phyloP scores from a whole-genome alignment of 2,888 invertebrate genomes.

The Thyatira batis region DNA sequence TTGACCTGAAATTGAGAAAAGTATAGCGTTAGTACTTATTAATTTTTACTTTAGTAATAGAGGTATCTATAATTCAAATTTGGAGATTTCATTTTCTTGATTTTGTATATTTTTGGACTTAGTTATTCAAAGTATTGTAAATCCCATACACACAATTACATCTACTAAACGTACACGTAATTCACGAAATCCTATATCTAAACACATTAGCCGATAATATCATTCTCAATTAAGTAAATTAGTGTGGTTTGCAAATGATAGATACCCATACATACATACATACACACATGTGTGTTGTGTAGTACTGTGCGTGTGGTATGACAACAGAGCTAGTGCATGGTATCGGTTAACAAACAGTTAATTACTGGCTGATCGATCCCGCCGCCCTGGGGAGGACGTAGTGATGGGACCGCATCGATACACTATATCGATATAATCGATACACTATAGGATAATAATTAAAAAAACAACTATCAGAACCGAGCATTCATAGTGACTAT shows the following conservation, averaged over 20 bases:
- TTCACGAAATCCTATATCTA: neutral
- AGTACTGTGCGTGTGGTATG: slow-evolving; percentile 17
- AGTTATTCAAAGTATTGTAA: too few species aligned
- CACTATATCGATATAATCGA: slow-evolving; percentile 10
- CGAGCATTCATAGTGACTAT: too few species aligned
- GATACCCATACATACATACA: neutral
- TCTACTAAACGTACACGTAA: too few species aligned
- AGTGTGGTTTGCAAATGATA: neutral
- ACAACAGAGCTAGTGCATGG: slow-evolving; percentile 37
- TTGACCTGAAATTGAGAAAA: slow-evolving; percentile 87
- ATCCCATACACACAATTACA: too few species aligned
- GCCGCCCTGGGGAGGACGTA: slow-evolving; percentile 40
- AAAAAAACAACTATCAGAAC: too few species aligned
- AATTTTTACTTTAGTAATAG: too few species aligned
- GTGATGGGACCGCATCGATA: slow-evolving; percentile 25
- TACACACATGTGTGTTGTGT: neutral
- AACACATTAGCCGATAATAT: neutral
- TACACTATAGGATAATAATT: neutral
- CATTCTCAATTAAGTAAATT: neutral
- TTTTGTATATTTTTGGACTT: too few species aligned
- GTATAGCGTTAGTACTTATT: slow-evolving; percentile 8
- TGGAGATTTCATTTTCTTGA: too few species aligned
- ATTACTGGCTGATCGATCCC: slow-evolving; percentile 71
- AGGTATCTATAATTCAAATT: slow-evolving; percentile 3
- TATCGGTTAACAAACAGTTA: slow-evolving; percentile 71